Evolutionary conservation across 1,140 invertebrate species (phyloP), one percentile per base, ranked within the genome.

Genomic region (Procambarus virginalis): DNA sequence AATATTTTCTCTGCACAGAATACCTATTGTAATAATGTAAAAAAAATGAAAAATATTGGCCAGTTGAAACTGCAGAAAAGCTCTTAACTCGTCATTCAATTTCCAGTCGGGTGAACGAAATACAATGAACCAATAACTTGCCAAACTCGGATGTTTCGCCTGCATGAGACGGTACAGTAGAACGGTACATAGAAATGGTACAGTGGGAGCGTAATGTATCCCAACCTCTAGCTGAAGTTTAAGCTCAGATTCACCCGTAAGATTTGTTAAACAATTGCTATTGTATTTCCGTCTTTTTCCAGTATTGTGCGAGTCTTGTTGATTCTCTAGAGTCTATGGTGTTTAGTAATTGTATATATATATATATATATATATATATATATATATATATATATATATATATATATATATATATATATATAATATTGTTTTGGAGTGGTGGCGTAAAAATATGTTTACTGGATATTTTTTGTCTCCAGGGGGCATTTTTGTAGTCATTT

Each of bases 231-330:
- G 76, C 46, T 2, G 12, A 2, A 49, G 76, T 34, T 73, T 22
- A n/a, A 73, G 22, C 22, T 73, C 22, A 34, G 68, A 73, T 73
- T 34, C 22, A 34, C 10, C 6, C 34, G 49, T 45, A 22, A 49
- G 49, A 70, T 88, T 88, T 68, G 76, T 78, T 60, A 55, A 64
- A 78, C 20, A 34, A 48, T 68, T 64, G 34, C 68, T 22, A 73
- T 34, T 73, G 68, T 73, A 73, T 73, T 73, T 22, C 34, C 68
- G 68, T 34, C 68, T 73, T 55, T 88, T n/a, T 79, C 49, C 85
- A 87, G 85, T 87, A 87, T 88, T 88, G 86, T 75, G 49, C 51
- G 60, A 86, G 70, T 86, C 84, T 86, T 88, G 86, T 88, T 88
- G 70, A 88, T 88, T 80, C 45, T 88, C 46, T 81, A 88, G 64